Evolutionary conservation across 2,113 vertebrate species (phyloP).

Genomic region (Enhydra lutris): DNA sequence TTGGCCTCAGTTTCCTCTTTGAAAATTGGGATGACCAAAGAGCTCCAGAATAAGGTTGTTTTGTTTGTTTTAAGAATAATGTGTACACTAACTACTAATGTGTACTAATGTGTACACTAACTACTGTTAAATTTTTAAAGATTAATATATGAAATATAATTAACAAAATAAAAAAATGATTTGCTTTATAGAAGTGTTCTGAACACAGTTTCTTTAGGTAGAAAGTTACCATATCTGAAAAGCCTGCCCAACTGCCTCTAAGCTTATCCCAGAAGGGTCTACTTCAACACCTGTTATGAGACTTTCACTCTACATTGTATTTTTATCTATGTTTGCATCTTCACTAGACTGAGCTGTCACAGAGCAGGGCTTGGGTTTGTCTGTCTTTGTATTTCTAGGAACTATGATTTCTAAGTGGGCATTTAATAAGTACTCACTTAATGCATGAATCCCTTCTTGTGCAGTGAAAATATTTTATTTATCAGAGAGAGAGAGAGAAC

Average conservation of each 20-base stretch:
- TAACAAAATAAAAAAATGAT: background rate
- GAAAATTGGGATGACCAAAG: background rate
- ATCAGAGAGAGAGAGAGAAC: background rate
- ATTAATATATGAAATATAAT: background rate
- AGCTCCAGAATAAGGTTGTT: background rate
- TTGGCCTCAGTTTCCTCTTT: background rate
- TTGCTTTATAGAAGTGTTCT: background rate
- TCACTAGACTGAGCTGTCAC: background rate
- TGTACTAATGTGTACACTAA: too few relatives aligned
- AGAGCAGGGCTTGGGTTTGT: background rate
- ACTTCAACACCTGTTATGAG: background rate
- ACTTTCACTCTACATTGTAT: background rate
- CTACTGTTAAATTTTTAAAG: background rate
- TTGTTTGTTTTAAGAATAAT: background rate
- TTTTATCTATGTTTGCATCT: background rate
- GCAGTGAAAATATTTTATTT: background rate
- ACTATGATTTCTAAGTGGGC: background rate
- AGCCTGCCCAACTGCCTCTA: background rate
- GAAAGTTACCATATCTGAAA: background rate
- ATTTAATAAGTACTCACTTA: background rate
- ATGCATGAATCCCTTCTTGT: background rate
- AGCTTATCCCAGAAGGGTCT: background rate
- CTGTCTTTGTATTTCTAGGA: background rate
- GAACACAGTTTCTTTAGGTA: background rate
- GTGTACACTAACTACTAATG: too few relatives aligned